Base-by-base conservation (phyloP, 2,888 invertebrate genomes). In the Drosophila aldrichi region DNA sequence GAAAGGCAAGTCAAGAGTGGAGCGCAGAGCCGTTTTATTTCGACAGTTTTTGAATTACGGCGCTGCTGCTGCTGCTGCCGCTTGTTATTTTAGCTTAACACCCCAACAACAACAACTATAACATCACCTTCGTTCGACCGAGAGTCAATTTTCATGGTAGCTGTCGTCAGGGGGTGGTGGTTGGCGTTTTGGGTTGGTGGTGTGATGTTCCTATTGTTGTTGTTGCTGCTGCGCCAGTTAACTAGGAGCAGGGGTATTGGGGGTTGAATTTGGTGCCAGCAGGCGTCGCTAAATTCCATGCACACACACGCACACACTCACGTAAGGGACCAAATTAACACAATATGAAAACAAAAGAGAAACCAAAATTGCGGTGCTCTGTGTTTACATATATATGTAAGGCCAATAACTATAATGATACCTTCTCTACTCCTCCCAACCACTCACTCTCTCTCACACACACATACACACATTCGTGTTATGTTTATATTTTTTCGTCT, bases 41-140 rank as follows among this genome's bases (percentile, higher is more conserved):
- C 87, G 89, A 87, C 84, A 84, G 84, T 84, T 89, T 83, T 86
- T 86, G 84, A 84, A 88, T 76, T 74, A 64, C 83, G 64, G 62
- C 46, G 64, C 51, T 61, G 70, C 69, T 59, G 58, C 74, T 43
- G 62, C 68, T 58, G 60, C 59, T 68, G 62, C 44, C 20, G 44
- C 44, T 66, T 79, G 79, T 74, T 78, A 72, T 72, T 81, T 76
- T 82, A 82, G 78, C 73, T 79, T 77, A 76, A 60, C 77, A 69
- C 83, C 79, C 76, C 82, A 79, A 63, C 55, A 65, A 46, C 57
- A 82, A 69, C 56, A 80, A 70, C 62, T 70, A 52, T 44, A 61
- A 56, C 56, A 51, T 80, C 78, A 78, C 78, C 78, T 78, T 78
- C 77, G 78, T 77, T 77, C 80, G 78, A 79, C 77, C 80, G 77